Conservation (phyloP, 2,888 invertebrate genomes). For the Mayetiola destructor region DNA sequence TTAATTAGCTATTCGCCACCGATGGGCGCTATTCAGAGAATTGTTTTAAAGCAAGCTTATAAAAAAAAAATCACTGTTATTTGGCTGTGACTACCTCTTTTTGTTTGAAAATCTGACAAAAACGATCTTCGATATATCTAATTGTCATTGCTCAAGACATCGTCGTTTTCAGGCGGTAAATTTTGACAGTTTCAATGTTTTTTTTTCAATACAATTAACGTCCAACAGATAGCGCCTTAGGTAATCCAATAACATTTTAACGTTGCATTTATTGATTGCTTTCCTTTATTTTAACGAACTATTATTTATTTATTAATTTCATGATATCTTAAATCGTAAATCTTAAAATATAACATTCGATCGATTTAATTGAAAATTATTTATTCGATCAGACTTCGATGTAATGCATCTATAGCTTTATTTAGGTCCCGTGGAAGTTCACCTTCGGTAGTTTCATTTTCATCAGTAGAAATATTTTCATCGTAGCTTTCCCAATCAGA, state of each 20-base stretch:
- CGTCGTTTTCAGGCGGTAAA: no score
- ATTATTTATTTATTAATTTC: no score
- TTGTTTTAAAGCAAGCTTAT: background rate
- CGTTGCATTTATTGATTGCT: no score
- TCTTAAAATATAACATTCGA: no score
- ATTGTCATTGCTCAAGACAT: background rate
- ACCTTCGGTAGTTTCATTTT: background rate
- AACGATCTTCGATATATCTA: background rate
- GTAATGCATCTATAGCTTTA: no score
- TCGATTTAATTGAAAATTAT: no score
- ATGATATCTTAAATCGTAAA: no score
- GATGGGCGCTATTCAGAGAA: background rate
- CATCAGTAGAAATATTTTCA: background rate
- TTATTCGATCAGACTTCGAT: no score
- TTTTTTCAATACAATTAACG: background rate
- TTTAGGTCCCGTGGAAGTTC: background rate
- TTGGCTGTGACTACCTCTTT: no score
- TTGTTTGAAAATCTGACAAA: background rate
- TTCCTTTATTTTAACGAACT: no score
- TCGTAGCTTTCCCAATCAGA: slow-evolving; percentile 5
- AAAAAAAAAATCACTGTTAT: background rate
- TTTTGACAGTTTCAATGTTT: background rate
- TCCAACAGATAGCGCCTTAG: background rate
- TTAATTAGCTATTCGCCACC: background rate
- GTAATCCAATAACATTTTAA: background rate